These are phyloP conservation scores for Arctia plantaginis DNA, from an alignment of 2,888 invertebrate genomes.

Conservation along the genomic window DNA sequence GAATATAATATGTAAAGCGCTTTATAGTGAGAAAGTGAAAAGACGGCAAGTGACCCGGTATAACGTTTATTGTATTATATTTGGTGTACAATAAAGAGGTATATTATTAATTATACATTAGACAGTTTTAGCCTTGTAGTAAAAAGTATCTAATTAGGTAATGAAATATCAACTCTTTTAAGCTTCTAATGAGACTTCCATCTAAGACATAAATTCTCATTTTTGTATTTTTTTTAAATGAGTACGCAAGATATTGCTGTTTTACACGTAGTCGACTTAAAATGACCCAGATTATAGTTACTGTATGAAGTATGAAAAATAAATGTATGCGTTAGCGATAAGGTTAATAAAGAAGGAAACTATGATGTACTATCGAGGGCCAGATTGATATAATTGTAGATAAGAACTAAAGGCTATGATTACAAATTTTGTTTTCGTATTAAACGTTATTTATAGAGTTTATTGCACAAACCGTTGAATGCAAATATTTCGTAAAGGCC, in stretches of 20 bases:
- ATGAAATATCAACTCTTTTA: no score
- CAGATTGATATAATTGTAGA: conserved; percentile 48
- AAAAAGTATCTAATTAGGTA: no score
- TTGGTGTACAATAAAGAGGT: no score
- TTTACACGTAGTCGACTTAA: background rate
- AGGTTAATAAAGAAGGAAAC: conserved; percentile 30
- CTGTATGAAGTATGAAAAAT: background rate
- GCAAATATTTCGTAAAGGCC: background rate
- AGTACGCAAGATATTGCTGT: background rate
- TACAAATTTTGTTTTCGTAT: conserved; percentile 39
- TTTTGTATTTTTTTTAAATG: no score
- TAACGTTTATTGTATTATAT: no score
- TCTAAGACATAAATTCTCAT: no score
- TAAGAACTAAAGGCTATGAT: conserved; percentile 45
- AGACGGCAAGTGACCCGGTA: no score
- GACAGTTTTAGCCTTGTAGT: no score
- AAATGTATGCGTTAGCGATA: conserved; percentile 11
- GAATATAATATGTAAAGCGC: no score
- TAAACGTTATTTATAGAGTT: conserved; percentile 30
- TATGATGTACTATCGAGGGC: conserved; percentile 33
- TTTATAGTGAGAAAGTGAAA: no score
- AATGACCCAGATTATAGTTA: background rate
- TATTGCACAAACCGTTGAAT: background rate
- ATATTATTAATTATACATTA: no score
- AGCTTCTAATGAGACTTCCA: no score